Evolutionary conservation across 2,797 vertebrate genomes (phyloP), one percentile per base, ranked within the genome.

Genomic region (Thaleichthys pacificus): DNA sequence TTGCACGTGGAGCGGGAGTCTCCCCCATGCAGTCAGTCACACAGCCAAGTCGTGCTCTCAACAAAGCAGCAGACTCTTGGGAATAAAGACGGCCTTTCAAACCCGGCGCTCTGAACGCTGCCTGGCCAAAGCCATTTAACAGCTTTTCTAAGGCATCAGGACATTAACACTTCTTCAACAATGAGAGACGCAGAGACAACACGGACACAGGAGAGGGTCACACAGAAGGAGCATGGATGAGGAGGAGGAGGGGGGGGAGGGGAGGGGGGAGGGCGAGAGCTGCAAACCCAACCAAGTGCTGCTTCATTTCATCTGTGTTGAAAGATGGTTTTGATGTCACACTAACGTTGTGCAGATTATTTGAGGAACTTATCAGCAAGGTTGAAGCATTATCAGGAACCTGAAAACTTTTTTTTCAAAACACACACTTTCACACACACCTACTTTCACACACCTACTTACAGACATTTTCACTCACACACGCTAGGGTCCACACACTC

Each of bases 341-440:
- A 35, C 32, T 5, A 35, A 35, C 7, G 32, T 35, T 5, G 5
- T 35, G 32, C 5, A 35, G 26, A 26, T 26, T 47, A 47, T 47
- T 7, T 12, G 1, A 47, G 42, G 42, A 47, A 47, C 42, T 47
- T 47, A 7, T 47, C 26, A 26, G 26, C 26, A 26, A 26, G 26
- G 26, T 26, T 26, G 1, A 26, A 26, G 26, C 26, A 26, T 2
- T 26, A 35, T 35, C 32, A 5, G 32, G 32, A 7, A 35, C 7
- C 3, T 35, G 47, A 51, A 51, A 51, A 51, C 47, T n/a, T n/a
- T 51, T 51, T 12, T 5, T 4, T 35, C 32, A 5, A 5, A 35
- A 21, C 65, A 28, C 19, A 47, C 69, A n/a, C 62, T 42, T n/a
- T 66, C 54, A 61, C 49, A 68, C 73, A 69, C 32, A 71, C 86